Percentiles rank a stretch among this genome's conserved stretches.
phyloP scores from a whole-genome alignment of 2,113 vertebrate genomes.

The Ictidomys tridecemlineatus region DNA sequence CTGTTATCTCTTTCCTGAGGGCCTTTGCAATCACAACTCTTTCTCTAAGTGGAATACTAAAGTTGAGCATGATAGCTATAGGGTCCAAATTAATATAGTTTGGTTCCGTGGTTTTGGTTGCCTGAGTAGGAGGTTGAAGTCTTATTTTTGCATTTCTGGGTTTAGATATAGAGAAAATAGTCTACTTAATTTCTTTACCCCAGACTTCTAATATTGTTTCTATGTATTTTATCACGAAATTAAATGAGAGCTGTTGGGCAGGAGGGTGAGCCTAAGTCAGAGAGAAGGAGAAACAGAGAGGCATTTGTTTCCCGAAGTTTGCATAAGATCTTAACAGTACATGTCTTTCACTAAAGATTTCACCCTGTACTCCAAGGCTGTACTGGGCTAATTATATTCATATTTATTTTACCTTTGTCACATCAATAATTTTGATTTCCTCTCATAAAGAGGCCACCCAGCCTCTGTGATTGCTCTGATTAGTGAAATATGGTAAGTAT shows the following conservation, averaged over 20 bases:
- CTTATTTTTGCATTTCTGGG: neutral
- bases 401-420: neutral
- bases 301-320: too few relatives aligned
- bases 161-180: neutral
- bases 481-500: neutral
- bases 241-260: too few relatives aligned
- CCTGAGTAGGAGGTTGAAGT: neutral
- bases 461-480: neutral
- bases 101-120: too few relatives aligned
- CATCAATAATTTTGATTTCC: neutral
- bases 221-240: too few relatives aligned
- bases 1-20: neutral
- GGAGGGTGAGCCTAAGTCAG: too few relatives aligned
- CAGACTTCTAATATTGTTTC: neutral
- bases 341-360: neutral
- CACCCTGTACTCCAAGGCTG: neutral
- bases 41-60: neutral
- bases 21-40: neutral
- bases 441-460: neutral
- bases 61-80: neutral
- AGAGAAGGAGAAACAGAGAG: too few relatives aligned
- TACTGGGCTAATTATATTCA: neutral
- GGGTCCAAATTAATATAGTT: too few relatives aligned
- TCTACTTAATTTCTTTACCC: neutral
- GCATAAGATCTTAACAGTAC: neutral